Percentiles rank a stretch among this genome's conserved stretches.
These are phyloP conservation scores for Trissolcus japonicus DNA, from an alignment of 2,888 invertebrate genomes.

Conservation along the genomic window DNA sequence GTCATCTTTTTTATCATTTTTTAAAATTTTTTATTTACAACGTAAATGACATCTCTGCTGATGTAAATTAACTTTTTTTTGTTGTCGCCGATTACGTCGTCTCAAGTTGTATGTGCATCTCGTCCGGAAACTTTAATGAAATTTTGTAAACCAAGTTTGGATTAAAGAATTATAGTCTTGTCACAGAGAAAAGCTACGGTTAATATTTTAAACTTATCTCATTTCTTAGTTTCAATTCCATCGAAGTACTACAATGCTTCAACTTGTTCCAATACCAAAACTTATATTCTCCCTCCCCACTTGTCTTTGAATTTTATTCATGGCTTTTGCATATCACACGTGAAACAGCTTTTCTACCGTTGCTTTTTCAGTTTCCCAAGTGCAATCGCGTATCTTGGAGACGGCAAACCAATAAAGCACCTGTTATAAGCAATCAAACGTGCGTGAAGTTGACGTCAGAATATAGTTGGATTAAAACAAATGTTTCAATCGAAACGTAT, in stretches of 20 bases:
- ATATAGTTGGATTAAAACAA: slow-evolving; percentile 9
- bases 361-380: slow-evolving; percentile 15
- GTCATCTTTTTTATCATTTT: too few relatives aligned
- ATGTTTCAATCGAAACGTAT: slow-evolving; percentile 1
- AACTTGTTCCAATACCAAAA: slow-evolving; percentile 18
- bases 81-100: slow-evolving; percentile 4
- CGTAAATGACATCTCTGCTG: slow-evolving; percentile 9
- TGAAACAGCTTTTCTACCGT: slow-evolving; percentile 3
- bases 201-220: slow-evolving; percentile 44
- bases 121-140: slow-evolving; percentile 32
- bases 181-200: slow-evolving; percentile 10
- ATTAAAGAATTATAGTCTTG: slow-evolving; percentile 31
- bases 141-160: slow-evolving; percentile 19
- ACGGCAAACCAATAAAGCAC: slow-evolving; percentile 16
- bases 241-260: slow-evolving; percentile 8
- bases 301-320: slow-evolving; percentile 7
- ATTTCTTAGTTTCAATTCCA: slow-evolving; percentile 27
- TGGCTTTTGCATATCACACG: slow-evolving; percentile 25
- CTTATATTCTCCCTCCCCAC: slow-evolving; percentile 4
- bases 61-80: slow-evolving; percentile 22
- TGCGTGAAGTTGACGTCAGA: slow-evolving; percentile 14
- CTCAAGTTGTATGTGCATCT: slow-evolving; percentile 20
- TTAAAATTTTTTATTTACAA: not conserved
- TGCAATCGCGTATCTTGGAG: slow-evolving; percentile 8
- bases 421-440: slow-evolving; percentile 13